Evolutionary conservation across 2,888 invertebrate species (phyloP).

Genomic region (Dasypogon diadema): DNA sequence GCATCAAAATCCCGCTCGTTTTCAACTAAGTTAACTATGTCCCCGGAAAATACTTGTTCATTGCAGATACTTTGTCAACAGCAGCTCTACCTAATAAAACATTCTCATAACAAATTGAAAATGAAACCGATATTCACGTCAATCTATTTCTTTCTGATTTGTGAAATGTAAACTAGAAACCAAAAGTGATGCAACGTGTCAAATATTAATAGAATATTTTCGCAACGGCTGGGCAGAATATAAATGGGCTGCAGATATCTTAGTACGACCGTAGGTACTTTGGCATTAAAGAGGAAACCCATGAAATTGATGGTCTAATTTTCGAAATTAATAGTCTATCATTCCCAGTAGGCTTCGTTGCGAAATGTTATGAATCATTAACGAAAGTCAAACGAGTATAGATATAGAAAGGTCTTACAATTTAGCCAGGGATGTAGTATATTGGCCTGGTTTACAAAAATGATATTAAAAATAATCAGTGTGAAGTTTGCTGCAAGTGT

Average conservation of each 20-base stretch:
- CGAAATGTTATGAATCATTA: conserved; percentile 58
- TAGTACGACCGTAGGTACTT: conserved; percentile 6
- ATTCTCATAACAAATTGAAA: too few relatives aligned
- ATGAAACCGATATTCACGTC: too few relatives aligned
- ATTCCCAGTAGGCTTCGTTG: conserved; percentile 57
- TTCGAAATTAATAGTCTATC: conserved; percentile 54
- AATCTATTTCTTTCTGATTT: too few relatives aligned
- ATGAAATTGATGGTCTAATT: conserved; percentile 51
- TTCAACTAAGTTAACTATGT: not conserved
- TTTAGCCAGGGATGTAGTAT: conserved; percentile 57
- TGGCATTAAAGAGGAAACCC: conserved; percentile 53
- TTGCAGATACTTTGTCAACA: not conserved
- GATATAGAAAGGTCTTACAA: conserved; percentile 58
- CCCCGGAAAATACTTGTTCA: not conserved
- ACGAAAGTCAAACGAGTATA: conserved; percentile 59
- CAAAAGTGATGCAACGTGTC: too few relatives aligned
- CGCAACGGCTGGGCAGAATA: not conserved
- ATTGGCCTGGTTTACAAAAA: conserved; percentile 57
- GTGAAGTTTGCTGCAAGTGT: conserved; percentile 56
- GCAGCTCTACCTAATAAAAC: too few relatives aligned
- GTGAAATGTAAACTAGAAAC: too few relatives aligned
- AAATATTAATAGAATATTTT: conserved; percentile 1
- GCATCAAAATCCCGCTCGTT: not conserved
- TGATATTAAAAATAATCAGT: conserved; percentile 36
- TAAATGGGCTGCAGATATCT: not conserved